phyloP scores from a whole-genome alignment of 2,797 vertebrate genomes.

The Synanceia verrucosa region DNA sequence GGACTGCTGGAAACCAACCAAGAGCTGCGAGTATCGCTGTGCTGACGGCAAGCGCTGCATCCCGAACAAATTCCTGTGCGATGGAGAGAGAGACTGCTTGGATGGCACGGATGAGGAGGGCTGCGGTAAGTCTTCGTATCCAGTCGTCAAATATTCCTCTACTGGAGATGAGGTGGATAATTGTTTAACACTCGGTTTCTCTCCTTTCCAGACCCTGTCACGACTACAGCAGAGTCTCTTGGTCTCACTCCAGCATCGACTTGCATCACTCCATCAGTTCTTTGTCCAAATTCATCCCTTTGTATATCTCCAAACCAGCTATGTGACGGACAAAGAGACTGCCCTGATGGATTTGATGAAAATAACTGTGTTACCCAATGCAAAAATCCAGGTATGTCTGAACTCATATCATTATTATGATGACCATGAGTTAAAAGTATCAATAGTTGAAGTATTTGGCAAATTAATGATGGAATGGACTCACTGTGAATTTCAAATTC shows the following conservation, averaged over 20 bases:
- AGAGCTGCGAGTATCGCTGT: constrained; percentile 84
- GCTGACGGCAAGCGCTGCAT: constrained; percentile 82
- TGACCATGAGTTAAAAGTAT: not conserved
- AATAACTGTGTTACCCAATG: constrained; percentile 60
- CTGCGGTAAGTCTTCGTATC: constrained; percentile 77
- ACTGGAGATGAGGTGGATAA: not conserved
- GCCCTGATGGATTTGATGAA: constrained; percentile 87
- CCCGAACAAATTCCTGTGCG: constrained; percentile 87
- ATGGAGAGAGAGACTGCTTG: constrained; percentile 86
- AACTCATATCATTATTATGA: not conserved
- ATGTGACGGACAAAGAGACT: constrained; percentile 85
- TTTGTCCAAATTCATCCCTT: constrained; percentile 75
- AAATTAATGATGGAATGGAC: not conserved
- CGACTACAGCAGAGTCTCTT: not conserved
- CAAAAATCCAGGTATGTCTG: constrained; percentile 64
- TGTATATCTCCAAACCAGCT: constrained; percentile 81
- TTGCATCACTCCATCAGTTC: constrained; percentile 70
- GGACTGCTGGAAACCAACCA: constrained; percentile 75
- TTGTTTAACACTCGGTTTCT: not conserved
- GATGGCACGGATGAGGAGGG: constrained; percentile 83
- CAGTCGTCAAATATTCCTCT: not conserved
- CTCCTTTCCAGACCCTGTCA: constrained; percentile 19
- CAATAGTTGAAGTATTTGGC: not conserved
- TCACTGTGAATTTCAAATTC: not conserved
- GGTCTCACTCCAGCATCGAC: constrained; percentile 27